Conservation (phyloP, 1,140 invertebrate genomes). For the Bathynomus jamesi region DNA sequence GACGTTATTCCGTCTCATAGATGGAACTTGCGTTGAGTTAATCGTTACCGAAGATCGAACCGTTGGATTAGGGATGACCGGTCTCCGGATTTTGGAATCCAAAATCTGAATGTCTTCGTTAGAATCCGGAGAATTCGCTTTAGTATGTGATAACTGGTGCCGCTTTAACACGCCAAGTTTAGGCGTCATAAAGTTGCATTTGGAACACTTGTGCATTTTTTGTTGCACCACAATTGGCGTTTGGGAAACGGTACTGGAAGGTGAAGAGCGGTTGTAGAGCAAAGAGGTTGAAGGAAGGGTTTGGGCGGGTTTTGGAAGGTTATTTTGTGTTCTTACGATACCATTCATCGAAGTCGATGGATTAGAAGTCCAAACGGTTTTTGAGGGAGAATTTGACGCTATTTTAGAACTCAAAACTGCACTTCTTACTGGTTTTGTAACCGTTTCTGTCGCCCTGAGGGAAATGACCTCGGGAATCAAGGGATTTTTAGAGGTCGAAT, state of each 20-base stretch:
- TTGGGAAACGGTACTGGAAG: background rate
- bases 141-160: background rate
- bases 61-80: too few relatives aligned
- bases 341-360: background rate
- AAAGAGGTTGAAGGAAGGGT: too few relatives aligned
- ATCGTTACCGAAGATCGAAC: too few relatives aligned
- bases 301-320: background rate
- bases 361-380: background rate
- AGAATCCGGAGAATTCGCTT: too few relatives aligned
- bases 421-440: too few relatives aligned
- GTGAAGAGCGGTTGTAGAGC: too few relatives aligned
- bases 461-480: background rate
- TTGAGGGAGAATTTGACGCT: background rate
- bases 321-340: background rate
- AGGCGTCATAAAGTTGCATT: background rate
- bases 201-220: background rate
- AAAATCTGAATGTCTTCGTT: too few relatives aligned
- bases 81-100: too few relatives aligned
- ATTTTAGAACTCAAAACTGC: background rate
- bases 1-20: too few relatives aligned
- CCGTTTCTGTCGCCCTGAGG: background rate
- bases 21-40: too few relatives aligned
- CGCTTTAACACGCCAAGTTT: background rate
- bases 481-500: background rate
- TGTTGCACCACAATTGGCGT: background rate